A percentile compares a stretch with the other conserved stretches of the same genome.
Evolutionary conservation across 2,888 invertebrate species (phyloP).

Genomic region (Craniophora ligustri): DNA sequence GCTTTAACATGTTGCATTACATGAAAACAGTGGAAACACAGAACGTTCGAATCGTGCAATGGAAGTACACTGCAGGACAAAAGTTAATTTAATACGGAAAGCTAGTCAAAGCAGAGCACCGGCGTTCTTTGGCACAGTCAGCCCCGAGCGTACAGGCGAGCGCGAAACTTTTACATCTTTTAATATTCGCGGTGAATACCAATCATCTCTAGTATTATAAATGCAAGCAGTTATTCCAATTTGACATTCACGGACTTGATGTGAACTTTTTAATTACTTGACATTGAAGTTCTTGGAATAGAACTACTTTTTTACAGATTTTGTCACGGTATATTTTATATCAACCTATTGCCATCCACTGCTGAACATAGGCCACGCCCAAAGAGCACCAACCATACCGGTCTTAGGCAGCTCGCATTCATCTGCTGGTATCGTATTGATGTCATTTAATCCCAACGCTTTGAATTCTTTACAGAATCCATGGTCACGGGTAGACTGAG

Average conservation of each 20-base stretch:
- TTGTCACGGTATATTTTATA: too few relatives aligned
- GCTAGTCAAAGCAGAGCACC: slow-evolving; percentile 51
- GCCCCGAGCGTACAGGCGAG: slow-evolving; percentile 36
- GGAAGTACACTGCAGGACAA: slow-evolving; percentile 50
- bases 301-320: too few relatives aligned
- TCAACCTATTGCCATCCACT: too few relatives aligned
- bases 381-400: too few relatives aligned
- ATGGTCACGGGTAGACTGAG: too few relatives aligned
- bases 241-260: neutral
- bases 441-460: too few relatives aligned
- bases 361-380: too few relatives aligned
- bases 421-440: too few relatives aligned
- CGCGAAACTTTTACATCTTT: slow-evolving; percentile 18
- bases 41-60: slow-evolving; percentile 36
- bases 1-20: slow-evolving; percentile 39
- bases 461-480: too few relatives aligned
- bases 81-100: slow-evolving; percentile 59
- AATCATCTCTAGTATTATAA: slow-evolving; percentile 21
- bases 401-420: too few relatives aligned
- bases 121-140: slow-evolving; percentile 52
- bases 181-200: slow-evolving; percentile 4
- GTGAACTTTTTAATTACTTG: neutral
- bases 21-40: slow-evolving; percentile 30
- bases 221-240: slow-evolving; percentile 6
- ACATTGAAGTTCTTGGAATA: neutral